Evolutionary conservation across 2,113 vertebrate genomes (phyloP).

Genomic region (Perca flavescens): DNA sequence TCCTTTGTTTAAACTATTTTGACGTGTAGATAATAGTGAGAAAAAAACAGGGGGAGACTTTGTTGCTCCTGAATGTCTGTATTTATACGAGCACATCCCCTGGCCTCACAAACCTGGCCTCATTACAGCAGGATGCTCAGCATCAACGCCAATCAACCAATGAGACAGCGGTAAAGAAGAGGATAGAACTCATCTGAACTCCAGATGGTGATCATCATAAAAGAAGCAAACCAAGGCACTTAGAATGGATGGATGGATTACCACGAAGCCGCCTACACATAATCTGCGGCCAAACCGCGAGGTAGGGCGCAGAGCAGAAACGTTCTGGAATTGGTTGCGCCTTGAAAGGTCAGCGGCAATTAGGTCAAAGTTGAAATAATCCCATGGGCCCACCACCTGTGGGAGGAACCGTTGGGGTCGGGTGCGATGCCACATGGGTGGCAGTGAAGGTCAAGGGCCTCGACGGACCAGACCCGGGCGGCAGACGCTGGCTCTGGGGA

Average conservation of each 20-base stretch:
- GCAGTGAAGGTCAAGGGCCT: too few relatives aligned
- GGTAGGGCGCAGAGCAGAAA: too few relatives aligned
- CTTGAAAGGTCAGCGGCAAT: too few relatives aligned
- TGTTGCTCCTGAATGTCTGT: slow-evolving; percentile 75
- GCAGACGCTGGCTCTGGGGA: too few relatives aligned
- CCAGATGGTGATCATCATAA: slow-evolving; percentile 19
- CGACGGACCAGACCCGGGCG: too few relatives aligned
- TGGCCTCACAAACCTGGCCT: slow-evolving; percentile 66
- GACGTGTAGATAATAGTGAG: slow-evolving; percentile 84
- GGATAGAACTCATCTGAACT: slow-evolving; percentile 25
- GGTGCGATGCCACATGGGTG: too few relatives aligned
- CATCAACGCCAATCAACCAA: slow-evolving; percentile 40
- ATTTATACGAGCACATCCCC: slow-evolving; percentile 83
- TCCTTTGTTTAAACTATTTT: slow-evolving; percentile 85
- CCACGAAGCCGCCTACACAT: too few relatives aligned
- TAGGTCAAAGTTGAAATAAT: too few relatives aligned
- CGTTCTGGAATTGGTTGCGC: too few relatives aligned
- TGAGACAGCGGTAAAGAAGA: slow-evolving; percentile 40
- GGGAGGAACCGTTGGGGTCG: too few relatives aligned
- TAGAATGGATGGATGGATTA: neutral
- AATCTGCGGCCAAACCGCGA: too few relatives aligned
- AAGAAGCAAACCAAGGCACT: neutral
- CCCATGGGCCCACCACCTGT: too few relatives aligned
- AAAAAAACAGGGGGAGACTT: slow-evolving; percentile 74
- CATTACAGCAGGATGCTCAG: slow-evolving; percentile 45